These are phyloP conservation scores for Sialia sialis DNA, from an alignment of 2,113 vertebrate genomes.

Conservation along the genomic window DNA sequence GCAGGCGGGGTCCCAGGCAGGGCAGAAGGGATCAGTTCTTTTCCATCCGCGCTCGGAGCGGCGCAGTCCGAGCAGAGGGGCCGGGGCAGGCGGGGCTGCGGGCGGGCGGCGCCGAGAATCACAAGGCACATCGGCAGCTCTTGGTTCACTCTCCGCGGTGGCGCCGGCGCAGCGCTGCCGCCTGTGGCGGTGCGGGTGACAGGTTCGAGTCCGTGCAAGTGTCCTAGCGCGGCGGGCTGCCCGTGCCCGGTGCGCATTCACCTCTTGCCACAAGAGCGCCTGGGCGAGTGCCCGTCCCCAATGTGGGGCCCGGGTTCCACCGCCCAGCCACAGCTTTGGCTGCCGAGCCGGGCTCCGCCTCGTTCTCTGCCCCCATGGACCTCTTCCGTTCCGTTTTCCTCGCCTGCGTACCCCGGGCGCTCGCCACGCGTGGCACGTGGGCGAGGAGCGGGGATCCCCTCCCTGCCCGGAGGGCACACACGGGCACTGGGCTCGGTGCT, in stretches of 20 bases:
- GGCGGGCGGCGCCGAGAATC: accelerated
- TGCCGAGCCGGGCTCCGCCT: accelerated
- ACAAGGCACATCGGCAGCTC: accelerated
- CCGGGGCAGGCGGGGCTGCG: accelerated
- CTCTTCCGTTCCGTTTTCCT: accelerated
- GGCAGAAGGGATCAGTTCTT: neutral
- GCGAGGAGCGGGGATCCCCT: neutral
- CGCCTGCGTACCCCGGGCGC: too few species aligned
- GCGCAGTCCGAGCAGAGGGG: accelerated
- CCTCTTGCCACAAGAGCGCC: conserved; percentile 49
- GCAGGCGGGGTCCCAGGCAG: accelerated
- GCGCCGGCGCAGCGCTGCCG: neutral
- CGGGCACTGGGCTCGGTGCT: accelerated
- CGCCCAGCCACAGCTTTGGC: conserved; percentile 50
- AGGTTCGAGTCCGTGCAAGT: conserved; percentile 36
- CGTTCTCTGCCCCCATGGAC: accelerated
- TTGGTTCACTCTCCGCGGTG: accelerated
- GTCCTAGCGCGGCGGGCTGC: conserved; percentile 58
- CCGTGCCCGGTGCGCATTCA: conserved; percentile 62
- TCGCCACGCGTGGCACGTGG: accelerated
- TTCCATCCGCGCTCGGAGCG: accelerated
- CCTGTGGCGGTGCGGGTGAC: accelerated
- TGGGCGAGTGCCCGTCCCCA: conserved; percentile 57
- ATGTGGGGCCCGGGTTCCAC: conserved; percentile 62
- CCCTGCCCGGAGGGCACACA: accelerated